phyloP scores from a whole-genome alignment of 2,888 invertebrate species.

The Pyrrhosoma nymphula region DNA sequence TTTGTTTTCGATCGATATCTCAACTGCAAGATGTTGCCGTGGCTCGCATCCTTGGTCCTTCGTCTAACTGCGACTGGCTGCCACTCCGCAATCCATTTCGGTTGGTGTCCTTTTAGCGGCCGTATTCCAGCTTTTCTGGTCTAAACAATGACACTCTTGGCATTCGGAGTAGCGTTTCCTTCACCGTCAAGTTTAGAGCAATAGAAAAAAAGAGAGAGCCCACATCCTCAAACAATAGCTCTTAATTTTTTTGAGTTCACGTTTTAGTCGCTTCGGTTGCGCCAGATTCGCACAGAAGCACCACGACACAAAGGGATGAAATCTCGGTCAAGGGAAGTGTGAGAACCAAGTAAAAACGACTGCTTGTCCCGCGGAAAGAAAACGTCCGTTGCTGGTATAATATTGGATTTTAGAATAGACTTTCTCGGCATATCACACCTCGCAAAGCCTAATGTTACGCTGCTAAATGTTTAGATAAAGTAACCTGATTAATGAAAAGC shows the following conservation, averaged over 20 bases:
- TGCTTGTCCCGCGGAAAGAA: not conserved
- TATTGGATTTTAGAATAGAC: not conserved
- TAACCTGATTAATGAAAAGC: no score
- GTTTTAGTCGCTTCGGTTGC: not conserved
- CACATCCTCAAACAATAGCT: not conserved
- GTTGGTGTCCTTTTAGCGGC: not conserved
- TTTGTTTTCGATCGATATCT: not conserved
- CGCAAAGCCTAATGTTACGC: no score
- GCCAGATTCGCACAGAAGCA: not conserved
- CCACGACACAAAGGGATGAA: not conserved
- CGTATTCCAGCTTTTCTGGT: conserved; percentile 20
- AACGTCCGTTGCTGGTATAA: not conserved
- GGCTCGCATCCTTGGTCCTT: not conserved
- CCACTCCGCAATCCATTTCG: not conserved
- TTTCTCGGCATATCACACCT: not conserved
- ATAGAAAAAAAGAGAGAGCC: not conserved
- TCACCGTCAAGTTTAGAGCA: not conserved
- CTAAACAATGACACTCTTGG: conserved; percentile 4
- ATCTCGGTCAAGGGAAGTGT: conserved; percentile 16
- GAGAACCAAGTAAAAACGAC: not conserved
- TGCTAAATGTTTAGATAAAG: no score
- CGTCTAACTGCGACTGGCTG: not conserved
- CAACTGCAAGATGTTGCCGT: not conserved
- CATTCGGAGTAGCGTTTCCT: not conserved
- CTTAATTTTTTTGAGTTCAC: not conserved